Base-by-base conservation (phyloP, 2,797 vertebrate species). In the Ispidina picta region DNA sequence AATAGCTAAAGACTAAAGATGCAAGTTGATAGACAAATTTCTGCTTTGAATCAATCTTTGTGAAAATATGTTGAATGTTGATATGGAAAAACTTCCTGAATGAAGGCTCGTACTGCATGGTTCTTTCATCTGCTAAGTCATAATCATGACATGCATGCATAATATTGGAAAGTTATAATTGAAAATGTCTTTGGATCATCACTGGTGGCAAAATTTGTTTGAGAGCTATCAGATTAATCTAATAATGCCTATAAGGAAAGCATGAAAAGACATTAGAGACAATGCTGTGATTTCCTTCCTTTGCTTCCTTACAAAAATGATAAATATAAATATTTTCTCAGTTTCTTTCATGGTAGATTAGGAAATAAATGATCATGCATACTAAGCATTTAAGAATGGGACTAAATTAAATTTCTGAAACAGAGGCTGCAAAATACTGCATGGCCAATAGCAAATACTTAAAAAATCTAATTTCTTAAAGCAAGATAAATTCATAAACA, bases 291-390 rank as follows among this genome's bases (percentile, higher is more conserved):
- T 93, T 81, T 55, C 69, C 35, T 80, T 43, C 54, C 20, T 71
- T 72, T 43, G 26, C 44, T 66, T 84, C 41, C 8, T 22, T 76
- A 82, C 46, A 71, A 56, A 64, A 60, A 76, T 62, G 59, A 93
- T n/a, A 66, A 84, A 51, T 48, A 83, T 28, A 88, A 94, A 64
- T 4, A 62, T 89, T 93, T 88, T 54, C 83, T 86, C 44, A 89
- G 41, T 75, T 86, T 83, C 56, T 86, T 92, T 93, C 64, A 73
- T 84, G 80, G 68, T 76, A 91, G 80, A 82, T 94, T 91, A 90
- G 75, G 52, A 92, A 90, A 92, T 89, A 77, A 89, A 64, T 65
- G 64, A 73, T 72, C 52, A 21, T 33, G 49, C 56, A 35, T 76
- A 41, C 60, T 79, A 56, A 94, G 66, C 33, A 66, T 73, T 83